phyloP scores from a whole-genome alignment of 2,888 invertebrate species.

The Pristionchus exspectatus region DNA sequence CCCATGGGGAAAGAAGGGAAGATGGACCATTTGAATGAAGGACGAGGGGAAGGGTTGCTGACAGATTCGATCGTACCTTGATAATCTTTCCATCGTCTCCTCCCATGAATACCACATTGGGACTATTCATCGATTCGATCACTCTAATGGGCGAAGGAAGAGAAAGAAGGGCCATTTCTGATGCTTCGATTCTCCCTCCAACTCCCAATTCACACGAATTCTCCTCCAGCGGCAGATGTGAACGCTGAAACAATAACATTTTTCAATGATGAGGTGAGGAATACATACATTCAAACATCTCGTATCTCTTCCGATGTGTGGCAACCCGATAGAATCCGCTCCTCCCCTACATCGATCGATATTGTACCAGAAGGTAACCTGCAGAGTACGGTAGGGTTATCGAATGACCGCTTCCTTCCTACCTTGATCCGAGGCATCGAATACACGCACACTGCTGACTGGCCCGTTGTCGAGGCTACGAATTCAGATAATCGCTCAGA shows the following conservation, averaged over 20 bases:
- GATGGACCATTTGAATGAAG: constrained; percentile 5
- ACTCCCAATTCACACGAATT: constrained; percentile 77
- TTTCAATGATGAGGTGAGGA: not conserved
- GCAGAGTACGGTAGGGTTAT: constrained; percentile 65
- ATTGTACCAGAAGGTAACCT: constrained; percentile 79
- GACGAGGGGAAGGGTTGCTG: not conserved
- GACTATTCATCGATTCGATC: constrained; percentile 14
- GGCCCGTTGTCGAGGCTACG: constrained; percentile 50
- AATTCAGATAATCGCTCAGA: not conserved
- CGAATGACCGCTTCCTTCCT: not conserved
- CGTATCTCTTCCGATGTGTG: constrained; percentile 79
- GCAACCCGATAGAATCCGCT: constrained; percentile 80
- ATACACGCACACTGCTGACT: constrained; percentile 79
- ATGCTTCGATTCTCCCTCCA: constrained; percentile 75
- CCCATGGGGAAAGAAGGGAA: not conserved
- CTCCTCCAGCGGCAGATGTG: constrained; percentile 74
- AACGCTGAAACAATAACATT: constrained; percentile 68
- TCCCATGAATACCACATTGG: constrained; percentile 52
- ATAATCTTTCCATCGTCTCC: constrained; percentile 43
- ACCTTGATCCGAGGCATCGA: constrained; percentile 74
- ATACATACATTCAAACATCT: constrained; percentile 77
- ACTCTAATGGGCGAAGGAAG: constrained; percentile 35
- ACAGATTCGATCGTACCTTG: constrained; percentile 31
- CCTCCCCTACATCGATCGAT: constrained; percentile 80
- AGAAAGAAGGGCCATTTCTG: constrained; percentile 61